Conservation (phyloP, 2,888 invertebrate genomes). For the Patella pellucida region DNA sequence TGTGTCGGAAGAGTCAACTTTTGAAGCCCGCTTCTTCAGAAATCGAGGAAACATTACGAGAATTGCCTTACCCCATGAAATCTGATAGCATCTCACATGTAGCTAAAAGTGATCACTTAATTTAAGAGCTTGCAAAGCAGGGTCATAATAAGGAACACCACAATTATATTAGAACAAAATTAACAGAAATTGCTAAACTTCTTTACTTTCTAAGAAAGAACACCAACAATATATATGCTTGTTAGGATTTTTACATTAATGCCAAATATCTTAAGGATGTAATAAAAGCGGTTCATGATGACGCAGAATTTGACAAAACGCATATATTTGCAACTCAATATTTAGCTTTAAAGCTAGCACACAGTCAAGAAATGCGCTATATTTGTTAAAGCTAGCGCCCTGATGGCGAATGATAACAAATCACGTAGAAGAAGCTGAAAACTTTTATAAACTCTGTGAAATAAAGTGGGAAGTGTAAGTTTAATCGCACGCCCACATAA, state of each 20-base stretch:
- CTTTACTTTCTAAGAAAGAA: background rate
- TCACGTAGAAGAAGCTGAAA: background rate
- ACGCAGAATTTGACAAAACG: background rate
- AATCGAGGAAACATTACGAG: background rate
- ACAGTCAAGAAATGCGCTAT: background rate
- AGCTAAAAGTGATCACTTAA: constrained; percentile 2
- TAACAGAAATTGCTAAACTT: background rate
- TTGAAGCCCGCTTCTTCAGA: background rate
- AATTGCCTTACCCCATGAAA: background rate
- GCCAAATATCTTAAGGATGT: background rate
- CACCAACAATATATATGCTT: background rate
- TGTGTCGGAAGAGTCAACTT: background rate
- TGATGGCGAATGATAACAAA: background rate
- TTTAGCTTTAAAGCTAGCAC: background rate
- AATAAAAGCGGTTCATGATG: background rate
- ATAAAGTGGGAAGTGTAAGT: background rate
- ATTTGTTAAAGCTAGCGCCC: background rate
- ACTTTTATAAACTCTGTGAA: background rate
- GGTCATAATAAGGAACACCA: background rate
- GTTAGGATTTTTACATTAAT: background rate
- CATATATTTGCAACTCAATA: background rate
- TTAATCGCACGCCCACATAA: background rate
- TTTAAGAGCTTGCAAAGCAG: background rate
- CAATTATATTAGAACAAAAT: background rate
- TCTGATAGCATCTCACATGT: background rate